Percentiles rank a stretch among this genome's conserved stretches.
phyloP scores from a whole-genome alignment of 2,888 invertebrate species.

The Nymphalis polychloros region DNA sequence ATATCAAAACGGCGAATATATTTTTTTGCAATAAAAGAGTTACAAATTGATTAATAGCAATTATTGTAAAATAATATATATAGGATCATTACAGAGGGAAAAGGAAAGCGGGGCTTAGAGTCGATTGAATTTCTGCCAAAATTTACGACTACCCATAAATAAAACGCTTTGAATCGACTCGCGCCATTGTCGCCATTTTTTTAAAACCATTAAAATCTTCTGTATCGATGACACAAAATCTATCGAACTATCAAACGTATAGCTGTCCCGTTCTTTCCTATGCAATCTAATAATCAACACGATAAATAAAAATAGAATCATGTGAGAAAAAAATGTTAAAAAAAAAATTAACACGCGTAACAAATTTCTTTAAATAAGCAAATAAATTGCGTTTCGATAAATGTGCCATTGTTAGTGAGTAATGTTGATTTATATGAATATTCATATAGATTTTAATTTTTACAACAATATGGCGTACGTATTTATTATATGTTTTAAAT shows the following conservation, averaged over 20 bases:
- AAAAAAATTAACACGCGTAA: constrained; percentile 70
- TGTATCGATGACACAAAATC: constrained; percentile 69
- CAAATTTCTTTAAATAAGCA: constrained; percentile 80
- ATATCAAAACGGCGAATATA: constrained; percentile 12
- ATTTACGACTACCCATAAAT: constrained; percentile 78
- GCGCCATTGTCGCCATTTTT: constrained; percentile 76
- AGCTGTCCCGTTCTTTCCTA: constrained; percentile 56
- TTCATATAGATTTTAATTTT: constrained; percentile 70
- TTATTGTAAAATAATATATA: constrained; percentile 62
- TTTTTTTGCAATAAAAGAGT: constrained; percentile 36
- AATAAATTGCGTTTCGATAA: constrained; percentile 78
- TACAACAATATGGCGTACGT: constrained; percentile 42
- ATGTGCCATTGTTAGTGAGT: constrained; percentile 67
- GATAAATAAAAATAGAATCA: constrained; percentile 53
- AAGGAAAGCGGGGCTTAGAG: constrained; percentile 66
- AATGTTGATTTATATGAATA: constrained; percentile 81
- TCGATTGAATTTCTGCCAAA: constrained; percentile 75
- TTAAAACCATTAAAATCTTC: constrained; percentile 77
- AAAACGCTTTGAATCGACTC: constrained; percentile 64
- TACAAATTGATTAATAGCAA: constrained; percentile 68
- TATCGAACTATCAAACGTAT: constrained; percentile 53
- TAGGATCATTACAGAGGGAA: constrained; percentile 57
- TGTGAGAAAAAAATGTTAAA: constrained; percentile 38
- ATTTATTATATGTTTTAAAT: constrained; percentile 33
- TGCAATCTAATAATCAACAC: constrained; percentile 42